Evolutionary conservation across 2,113 vertebrate species (phyloP), one percentile per base, ranked within the genome.

Genomic region (Campylomormyrus tamandua): DNA sequence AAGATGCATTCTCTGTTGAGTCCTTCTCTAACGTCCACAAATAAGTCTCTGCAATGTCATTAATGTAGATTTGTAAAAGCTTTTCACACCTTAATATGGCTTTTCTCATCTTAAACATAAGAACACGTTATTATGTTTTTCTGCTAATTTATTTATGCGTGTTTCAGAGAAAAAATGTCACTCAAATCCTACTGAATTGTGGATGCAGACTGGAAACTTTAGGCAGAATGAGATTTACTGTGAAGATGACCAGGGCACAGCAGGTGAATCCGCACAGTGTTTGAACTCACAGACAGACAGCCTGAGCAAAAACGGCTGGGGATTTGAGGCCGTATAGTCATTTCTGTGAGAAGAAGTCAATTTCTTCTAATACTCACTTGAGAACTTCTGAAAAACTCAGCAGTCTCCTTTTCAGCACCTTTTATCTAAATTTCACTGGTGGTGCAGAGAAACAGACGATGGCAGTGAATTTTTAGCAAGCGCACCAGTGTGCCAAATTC

Each of bases 401-500:
- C 48, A 27, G 46, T 42, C 31, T 52, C 31, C 35, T 87, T 39
- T 87, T 62, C 8, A 45, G 58, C 3, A 27, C 52, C 27, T 90
- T 66, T 90, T 10, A 90, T 83, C 52, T 52, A 1, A 31, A 45
- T 53, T 49, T 48, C 84, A 83, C 35, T 56, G 86, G 19, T 21
- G 48, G 87, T 83, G 58, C 42, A 45, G 70, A 53, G 87, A 70
- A 87, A 90, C 48, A 88, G 87, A 62, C 27, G 58, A 83, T 53
- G 84, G 86, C 21, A 58, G 50, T 17, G 42, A 56, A 66, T 85
- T 90, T 90, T 89, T 89, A 87, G 85, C 62, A 89, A 89, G 62
- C 87, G 24, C 88, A 87, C 35, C 85, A 42, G 91, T 84, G 50
- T 89, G 92, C 58, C 88, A 66, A 89, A 92, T 93, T 90, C 80